Base-by-base conservation (phyloP, 2,113 vertebrate genomes). In the Vulpes lagopus region DNA sequence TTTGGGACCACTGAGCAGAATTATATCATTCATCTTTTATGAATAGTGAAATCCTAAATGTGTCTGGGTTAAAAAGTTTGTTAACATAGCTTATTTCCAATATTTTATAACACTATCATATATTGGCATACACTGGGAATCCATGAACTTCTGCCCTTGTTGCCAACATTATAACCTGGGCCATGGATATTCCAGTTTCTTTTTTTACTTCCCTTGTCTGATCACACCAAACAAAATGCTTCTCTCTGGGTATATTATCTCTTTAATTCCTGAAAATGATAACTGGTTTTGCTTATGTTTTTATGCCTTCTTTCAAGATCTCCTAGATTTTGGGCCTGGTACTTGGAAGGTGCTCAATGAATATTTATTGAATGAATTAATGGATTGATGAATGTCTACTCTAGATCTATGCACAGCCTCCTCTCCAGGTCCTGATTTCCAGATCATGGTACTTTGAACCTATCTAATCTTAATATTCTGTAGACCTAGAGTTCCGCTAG, bases 361-460 rank as follows among this genome's bases (percentile, higher is more conserved):
- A 62, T 80, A 19, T 25, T 73, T 65, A 67, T 16, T 88, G 53
- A 89, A 89, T 89, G 55, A 94, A 79, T 64, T 57, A 94, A 85
- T 17, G 22, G 23, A 67, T 30, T 22, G 19, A 82, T 55, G 11
- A 64, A 57, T 57, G 11, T 69, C 27, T n/a, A 27, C 10, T 62
- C 27, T 83, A 64, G 11, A n/a, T 89, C 94, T 78, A 80, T 14
- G 27, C 3, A 80, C 2, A 86, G 30, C 11, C 62, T 94, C 89
- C 73, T 73, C 32, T 64, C 49, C 60, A 94, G 11, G 30, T 25
- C 35, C 35, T 65, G 8, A 87, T 84, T 23, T 59, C 51, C 73
- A 71, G 35, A 12, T 83, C 35, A 57, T 62, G 14, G 23, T 43
- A 19, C 51, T 76, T 60, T 96, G 59, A 89, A 65, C 6, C 35